Evolutionary conservation across 2,888 invertebrate genomes (phyloP).

Genomic region (Brenthis hecate): DNA sequence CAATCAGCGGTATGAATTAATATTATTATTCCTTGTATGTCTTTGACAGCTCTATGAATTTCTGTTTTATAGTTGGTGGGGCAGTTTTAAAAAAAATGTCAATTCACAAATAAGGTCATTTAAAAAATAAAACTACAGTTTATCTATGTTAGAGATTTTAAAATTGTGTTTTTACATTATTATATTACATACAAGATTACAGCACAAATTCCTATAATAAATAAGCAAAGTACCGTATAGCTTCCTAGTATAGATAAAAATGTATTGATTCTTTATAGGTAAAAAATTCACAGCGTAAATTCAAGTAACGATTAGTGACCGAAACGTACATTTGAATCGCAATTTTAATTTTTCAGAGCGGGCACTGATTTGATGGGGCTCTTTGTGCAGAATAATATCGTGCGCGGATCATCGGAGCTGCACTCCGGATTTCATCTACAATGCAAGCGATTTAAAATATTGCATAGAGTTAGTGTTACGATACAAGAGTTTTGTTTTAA

Average conservation of each 20-base stretch:
- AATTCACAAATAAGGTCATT: neutral
- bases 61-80: conserved; percentile 26
- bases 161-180: no score
- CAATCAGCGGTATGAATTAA: conserved; percentile 54
- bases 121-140: no score
- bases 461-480: conserved; percentile 49
- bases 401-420: conserved; percentile 64
- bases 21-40: conserved; percentile 46
- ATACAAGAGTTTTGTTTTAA: conserved; percentile 40
- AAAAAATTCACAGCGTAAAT: conserved; percentile 3
- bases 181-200: no score
- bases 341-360: conserved; percentile 60
- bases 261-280: neutral
- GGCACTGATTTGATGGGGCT: conserved; percentile 67
- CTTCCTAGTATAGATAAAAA: conserved; percentile 8
- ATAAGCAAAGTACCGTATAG: no score
- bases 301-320: conserved; percentile 35
- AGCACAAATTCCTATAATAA: no score
- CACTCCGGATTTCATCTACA: conserved; percentile 69
- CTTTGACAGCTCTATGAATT: conserved; percentile 52
- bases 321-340: conserved; percentile 43
- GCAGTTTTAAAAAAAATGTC: neutral
- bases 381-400: conserved; percentile 68
- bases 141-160: no score
- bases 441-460: conserved; percentile 65